Percentiles rank a stretch among this genome's conserved stretches.
phyloP scores from a whole-genome alignment of 2,888 invertebrate species.

The Trissonchulus latispiculum region DNA sequence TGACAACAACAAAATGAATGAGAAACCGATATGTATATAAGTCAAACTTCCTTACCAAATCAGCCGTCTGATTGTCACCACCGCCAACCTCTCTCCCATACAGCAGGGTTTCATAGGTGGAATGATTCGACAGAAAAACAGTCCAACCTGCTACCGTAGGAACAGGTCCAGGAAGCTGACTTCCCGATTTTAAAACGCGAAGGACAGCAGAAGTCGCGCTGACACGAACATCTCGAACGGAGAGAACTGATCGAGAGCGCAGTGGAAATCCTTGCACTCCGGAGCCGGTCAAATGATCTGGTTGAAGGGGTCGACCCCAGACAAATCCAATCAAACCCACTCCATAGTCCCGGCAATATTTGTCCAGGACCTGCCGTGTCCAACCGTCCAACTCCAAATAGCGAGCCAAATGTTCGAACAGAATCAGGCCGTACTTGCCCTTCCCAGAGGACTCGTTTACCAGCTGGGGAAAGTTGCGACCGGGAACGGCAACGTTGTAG shows the following conservation, averaged over 20 bases:
- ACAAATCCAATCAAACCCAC: constrained; percentile 87
- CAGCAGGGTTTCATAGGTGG: neutral
- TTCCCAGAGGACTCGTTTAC: constrained; percentile 57
- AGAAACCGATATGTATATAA: no score
- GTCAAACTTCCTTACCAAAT: no score
- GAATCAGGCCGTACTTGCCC: constrained; percentile 85
- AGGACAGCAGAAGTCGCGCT: neutral
- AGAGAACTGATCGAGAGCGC: constrained; percentile 75
- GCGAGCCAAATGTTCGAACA: constrained; percentile 90
- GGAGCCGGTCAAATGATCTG: constrained; percentile 26
- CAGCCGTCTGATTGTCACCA: no score
- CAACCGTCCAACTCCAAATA: constrained; percentile 95
- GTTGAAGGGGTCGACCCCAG: constrained; percentile 52
- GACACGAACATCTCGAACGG: constrained; percentile 68
- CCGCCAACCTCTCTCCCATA: no score
- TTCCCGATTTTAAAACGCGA: neutral
- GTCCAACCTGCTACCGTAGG: constrained; percentile 27
- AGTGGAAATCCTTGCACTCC: constrained; percentile 64
- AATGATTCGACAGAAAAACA: constrained; percentile 26
- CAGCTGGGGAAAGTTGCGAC: neutral
- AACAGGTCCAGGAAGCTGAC: constrained; percentile 14
- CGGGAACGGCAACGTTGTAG: constrained; percentile 51
- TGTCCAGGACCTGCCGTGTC: constrained; percentile 89
- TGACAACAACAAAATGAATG: no score
- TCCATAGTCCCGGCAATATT: constrained; percentile 83